phyloP scores from a whole-genome alignment of 2,797 vertebrate genomes.

The Tokudaia muenninki region DNA sequence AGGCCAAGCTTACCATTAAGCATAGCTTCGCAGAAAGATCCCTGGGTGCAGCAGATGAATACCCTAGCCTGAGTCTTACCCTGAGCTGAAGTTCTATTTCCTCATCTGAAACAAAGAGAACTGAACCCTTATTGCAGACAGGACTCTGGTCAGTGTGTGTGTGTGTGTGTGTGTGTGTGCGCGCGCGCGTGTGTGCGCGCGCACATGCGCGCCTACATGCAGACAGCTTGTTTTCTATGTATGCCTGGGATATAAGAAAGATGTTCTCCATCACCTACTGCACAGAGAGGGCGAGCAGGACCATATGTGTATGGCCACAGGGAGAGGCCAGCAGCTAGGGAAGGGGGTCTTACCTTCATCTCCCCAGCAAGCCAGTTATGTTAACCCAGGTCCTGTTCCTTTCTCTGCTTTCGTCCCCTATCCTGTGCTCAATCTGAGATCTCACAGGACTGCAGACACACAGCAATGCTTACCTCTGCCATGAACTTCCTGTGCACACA shows the following conservation, averaged over 20 bases:
- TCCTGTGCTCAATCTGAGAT: not conserved
- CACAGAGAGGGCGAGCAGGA: not conserved
- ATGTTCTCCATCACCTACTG: rapidly evolving
- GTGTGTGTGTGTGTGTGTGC: not conserved
- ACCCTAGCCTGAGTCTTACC: not conserved
- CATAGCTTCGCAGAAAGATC: not conserved
- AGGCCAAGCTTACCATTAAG: not conserved
- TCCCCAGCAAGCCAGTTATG: not conserved
- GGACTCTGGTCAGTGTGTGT: not conserved
- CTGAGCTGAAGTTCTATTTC: not conserved
- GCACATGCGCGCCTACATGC: not conserved
- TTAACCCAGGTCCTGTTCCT: not conserved
- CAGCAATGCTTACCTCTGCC: rapidly evolving
- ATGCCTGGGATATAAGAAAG: not conserved
- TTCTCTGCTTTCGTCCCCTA: not conserved
- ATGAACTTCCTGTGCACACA: not conserved
- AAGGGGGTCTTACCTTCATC: not conserved
- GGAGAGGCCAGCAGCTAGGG: not conserved
- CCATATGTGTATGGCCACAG: rapidly evolving
- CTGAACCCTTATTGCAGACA: not conserved
- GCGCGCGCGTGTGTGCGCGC: not conserved
- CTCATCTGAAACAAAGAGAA: not conserved
- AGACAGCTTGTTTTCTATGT: not conserved
- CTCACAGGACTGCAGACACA: not conserved
- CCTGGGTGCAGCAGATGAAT: not conserved